Evolutionary conservation across 1,140 invertebrate genomes (phyloP).

Genomic region (Bursaphelenchus mucronatus): DNA sequence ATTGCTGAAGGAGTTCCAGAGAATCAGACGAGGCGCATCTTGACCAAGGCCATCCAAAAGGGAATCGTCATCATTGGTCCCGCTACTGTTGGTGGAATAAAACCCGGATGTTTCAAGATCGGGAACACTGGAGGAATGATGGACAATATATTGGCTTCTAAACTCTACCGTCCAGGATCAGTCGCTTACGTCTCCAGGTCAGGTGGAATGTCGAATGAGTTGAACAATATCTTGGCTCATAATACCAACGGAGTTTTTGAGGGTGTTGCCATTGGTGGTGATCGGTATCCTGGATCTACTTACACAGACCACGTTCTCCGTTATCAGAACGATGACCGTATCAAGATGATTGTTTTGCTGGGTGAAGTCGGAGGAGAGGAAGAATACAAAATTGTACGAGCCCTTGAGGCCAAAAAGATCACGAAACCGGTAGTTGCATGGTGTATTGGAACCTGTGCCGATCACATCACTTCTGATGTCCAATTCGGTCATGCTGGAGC

Average conservation of each 20-base stretch:
- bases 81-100: constrained; percentile 88
- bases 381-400: constrained; percentile 91
- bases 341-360: constrained; percentile 89
- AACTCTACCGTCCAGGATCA: constrained; percentile 64
- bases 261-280: constrained; percentile 98
- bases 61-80: constrained; percentile 85
- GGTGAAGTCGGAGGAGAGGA: constrained; percentile 99
- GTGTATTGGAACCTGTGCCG: constrained; percentile 87
- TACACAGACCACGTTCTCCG: constrained; percentile 96
- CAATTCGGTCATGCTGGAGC: constrained; percentile 99
- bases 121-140: constrained; percentile 99
- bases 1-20: constrained; percentile 95
- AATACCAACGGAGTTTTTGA: constrained; percentile 94
- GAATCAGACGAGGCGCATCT: constrained; percentile 88
- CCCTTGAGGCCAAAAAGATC: constrained; percentile 74
- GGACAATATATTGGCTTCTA: constrained; percentile 70
- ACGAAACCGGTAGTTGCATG: constrained; percentile 93
- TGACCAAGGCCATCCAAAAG: constrained; percentile 71
- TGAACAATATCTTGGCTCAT: constrained; percentile 96
- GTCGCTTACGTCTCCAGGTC: constrained; percentile 96
- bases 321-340: constrained; percentile 70
- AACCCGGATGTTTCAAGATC: constrained; percentile 98
- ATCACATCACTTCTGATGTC: constrained; percentile 63
- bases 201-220: constrained; percentile 98
- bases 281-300: constrained; percentile 93